phyloP scores from a whole-genome alignment of 2,113 vertebrate species.

The Morone chrysops region DNA sequence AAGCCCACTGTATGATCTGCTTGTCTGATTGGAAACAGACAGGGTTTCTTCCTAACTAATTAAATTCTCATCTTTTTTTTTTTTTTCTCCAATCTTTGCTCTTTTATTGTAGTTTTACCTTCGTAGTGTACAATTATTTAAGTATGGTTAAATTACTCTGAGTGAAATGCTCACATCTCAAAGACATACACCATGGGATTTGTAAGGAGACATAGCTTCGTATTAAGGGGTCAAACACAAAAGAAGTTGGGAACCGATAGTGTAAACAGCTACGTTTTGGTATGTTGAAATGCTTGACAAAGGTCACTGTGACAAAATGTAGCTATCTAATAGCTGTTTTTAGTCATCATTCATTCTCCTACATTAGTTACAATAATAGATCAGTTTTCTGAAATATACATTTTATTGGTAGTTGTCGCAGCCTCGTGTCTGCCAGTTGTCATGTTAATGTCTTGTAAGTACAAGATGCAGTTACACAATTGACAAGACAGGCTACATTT shows the following conservation, averaged over 20 bases:
- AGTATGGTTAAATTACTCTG: neutral
- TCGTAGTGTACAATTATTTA: neutral
- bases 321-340: neutral
- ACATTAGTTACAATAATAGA: neutral
- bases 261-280: neutral
- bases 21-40: constrained; percentile 24
- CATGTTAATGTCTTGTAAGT: neutral
- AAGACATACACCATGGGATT: neutral
- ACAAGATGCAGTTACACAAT: neutral
- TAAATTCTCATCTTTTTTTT: neutral
- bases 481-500: neutral
- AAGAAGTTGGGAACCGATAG: neutral
- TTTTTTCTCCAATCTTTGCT: neutral
- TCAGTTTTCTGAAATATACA: neutral
- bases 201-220: neutral
- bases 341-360: neutral
- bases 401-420: neutral
- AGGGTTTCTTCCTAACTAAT: neutral
- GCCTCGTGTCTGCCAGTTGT: neutral
- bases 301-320: neutral
- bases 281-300: neutral
- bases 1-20: neutral
- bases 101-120: neutral
- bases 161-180: neutral
- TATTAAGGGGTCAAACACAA: neutral